phyloP scores from a whole-genome alignment of 2,113 vertebrate genomes.

The Marmota monax region DNA sequence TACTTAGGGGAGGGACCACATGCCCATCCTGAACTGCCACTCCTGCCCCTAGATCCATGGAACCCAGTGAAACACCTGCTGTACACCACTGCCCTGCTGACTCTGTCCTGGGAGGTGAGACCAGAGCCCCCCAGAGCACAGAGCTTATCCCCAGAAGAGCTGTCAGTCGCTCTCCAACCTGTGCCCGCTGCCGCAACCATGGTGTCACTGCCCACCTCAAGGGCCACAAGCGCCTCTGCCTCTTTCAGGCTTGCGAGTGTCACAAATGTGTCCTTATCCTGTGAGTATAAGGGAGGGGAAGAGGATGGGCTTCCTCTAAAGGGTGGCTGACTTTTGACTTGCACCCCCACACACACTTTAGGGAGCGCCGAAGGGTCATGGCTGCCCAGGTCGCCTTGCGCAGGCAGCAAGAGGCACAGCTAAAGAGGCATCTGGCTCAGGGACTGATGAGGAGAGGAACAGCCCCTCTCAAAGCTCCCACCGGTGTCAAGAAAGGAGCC shows the following conservation, averaged over 20 bases:
- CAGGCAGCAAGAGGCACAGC: conserved; percentile 82
- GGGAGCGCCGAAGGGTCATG: conserved; percentile 83
- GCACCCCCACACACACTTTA: background rate
- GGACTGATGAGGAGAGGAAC: conserved; percentile 55
- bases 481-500: conserved; percentile 56
- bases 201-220: conserved; percentile 81
- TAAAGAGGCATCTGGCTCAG: conserved; percentile 76
- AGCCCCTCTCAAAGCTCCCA: background rate
- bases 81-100: conserved; percentile 45
- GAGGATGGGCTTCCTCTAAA: background rate
- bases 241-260: conserved; percentile 84
- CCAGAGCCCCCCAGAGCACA: background rate
- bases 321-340: background rate
- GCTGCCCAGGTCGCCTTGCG: conserved; percentile 85
- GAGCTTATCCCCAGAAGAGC: conserved; percentile 54
- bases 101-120: background rate
- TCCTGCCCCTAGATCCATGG: conserved; percentile 77
- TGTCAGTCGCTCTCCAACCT: conserved; percentile 81
- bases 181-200: conserved; percentile 85
- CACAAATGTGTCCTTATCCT: conserved; percentile 85
- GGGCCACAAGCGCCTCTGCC: conserved; percentile 85
- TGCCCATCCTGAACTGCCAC: background rate
- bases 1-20: background rate
- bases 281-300: conserved; percentile 68
- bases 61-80: conserved; percentile 18